These are phyloP conservation scores for Polydesmus complanatus DNA, from an alignment of 2,888 invertebrate genomes.

Conservation along the genomic window DNA sequence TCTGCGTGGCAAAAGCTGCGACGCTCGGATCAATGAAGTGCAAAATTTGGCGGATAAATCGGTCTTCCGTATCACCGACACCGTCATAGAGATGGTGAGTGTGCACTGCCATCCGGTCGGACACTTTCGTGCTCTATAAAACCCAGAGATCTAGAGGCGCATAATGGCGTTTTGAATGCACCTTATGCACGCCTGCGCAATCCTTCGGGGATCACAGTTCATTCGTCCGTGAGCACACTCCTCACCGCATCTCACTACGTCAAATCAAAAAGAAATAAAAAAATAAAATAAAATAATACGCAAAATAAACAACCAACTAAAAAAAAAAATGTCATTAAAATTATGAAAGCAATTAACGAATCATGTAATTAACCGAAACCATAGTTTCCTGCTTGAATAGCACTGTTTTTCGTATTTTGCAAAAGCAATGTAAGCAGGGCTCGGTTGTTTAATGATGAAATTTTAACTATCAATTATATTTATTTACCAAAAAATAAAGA, in stretches of 20 bases:
- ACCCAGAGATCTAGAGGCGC: too few relatives aligned
- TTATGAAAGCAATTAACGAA: not conserved
- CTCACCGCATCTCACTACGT: not conserved
- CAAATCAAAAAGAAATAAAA: not conserved
- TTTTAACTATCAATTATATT: too few relatives aligned
- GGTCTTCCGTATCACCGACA: slow-evolving; percentile 4
- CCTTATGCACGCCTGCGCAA: not conserved
- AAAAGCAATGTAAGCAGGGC: not conserved
- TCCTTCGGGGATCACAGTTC: not conserved
- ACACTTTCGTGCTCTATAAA: not conserved
- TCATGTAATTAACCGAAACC: not conserved
- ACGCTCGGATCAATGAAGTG: slow-evolving; percentile 11
- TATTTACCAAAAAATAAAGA: too few relatives aligned
- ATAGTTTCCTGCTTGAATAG: not conserved
- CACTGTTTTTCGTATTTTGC: not conserved
- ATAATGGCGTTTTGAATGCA: not conserved
- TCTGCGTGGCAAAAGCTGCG: slow-evolving; percentile 7
- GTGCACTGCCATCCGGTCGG: not conserved
- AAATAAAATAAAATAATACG: not conserved
- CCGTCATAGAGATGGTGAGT: not conserved
- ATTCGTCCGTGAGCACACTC: not conserved
- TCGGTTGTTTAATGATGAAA: too few relatives aligned
- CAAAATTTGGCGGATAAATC: slow-evolving; percentile 15
- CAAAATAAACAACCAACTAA: not conserved
- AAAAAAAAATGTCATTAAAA: not conserved